Percentiles rank a stretch among this genome's conserved stretches.
Evolutionary conservation across 2,797 vertebrate genomes (phyloP).

Genomic region (Hybognathus amarus): DNA sequence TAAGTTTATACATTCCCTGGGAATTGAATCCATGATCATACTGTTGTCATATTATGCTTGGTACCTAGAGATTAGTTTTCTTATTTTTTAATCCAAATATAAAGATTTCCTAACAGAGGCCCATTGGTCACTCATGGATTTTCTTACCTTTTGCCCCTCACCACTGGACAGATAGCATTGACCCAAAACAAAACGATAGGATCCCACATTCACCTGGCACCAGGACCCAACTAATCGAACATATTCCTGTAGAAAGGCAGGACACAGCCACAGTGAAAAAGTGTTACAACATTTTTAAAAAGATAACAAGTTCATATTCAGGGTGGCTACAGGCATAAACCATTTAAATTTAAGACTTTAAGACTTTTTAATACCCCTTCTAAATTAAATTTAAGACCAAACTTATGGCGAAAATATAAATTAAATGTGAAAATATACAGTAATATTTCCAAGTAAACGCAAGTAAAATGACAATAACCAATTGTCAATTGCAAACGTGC

Average conservation of each 20-base stretch:
- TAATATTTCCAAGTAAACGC: too few species aligned
- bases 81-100: not conserved
- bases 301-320: not conserved
- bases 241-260: conserved; percentile 80
- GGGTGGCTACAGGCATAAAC: too few species aligned
- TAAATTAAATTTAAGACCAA: too few species aligned
- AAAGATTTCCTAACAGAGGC: conserved; percentile 65
- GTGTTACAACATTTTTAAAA: not conserved
- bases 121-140: not conserved
- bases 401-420: too few species aligned
- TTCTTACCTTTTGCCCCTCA: conserved; percentile 90
- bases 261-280: not conserved
- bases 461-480: too few species aligned
- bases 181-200: conserved; percentile 91
- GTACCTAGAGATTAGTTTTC: not conserved
- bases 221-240: conserved; percentile 88
- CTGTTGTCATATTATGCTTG: not conserved
- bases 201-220: conserved; percentile 94
- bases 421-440: too few species aligned
- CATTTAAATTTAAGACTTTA: too few species aligned
- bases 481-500: too few species aligned
- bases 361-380: too few species aligned
- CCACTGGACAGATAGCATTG: conserved; percentile 91
- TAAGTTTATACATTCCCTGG: not conserved
- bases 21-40: not conserved